phyloP scores from a whole-genome alignment of 2,113 vertebrate species.

The Panthera uncia region DNA sequence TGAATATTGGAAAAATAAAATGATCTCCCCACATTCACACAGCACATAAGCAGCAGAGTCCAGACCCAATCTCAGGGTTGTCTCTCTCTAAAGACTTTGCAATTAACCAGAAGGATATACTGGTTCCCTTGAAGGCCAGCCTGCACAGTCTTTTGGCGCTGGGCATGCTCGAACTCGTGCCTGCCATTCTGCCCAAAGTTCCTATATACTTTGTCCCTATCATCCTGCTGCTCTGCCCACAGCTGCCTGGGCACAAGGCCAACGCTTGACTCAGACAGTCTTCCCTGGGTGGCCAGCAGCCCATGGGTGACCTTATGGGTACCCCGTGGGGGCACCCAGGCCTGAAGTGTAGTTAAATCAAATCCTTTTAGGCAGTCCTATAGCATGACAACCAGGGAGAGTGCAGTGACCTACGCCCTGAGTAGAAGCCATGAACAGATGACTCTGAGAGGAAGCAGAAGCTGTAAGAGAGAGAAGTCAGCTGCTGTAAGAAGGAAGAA shows the following conservation, averaged over 20 bases:
- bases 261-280: not conserved
- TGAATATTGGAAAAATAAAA: not conserved
- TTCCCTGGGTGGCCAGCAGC: not conserved
- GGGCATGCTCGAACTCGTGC: accelerated
- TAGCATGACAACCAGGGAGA: not conserved
- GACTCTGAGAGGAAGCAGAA: not conserved
- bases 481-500: not conserved
- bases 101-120: not conserved
- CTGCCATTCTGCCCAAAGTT: not conserved
- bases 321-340: not conserved
- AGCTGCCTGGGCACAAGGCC: not conserved
- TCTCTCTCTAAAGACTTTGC: not conserved
- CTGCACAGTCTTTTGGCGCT: not conserved
- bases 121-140: not conserved
- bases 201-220: accelerated
- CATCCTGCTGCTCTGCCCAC: not conserved
- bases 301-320: accelerated
- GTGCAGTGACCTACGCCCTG: not conserved
- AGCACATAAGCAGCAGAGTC: not conserved
- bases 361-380: not conserved
- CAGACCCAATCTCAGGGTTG: not conserved
- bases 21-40: not conserved
- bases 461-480: not conserved
- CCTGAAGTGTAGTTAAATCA: not conserved
- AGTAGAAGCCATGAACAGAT: not conserved